Conservation (phyloP, 2,797 vertebrate species). For the Amblyraja radiata region DNA sequence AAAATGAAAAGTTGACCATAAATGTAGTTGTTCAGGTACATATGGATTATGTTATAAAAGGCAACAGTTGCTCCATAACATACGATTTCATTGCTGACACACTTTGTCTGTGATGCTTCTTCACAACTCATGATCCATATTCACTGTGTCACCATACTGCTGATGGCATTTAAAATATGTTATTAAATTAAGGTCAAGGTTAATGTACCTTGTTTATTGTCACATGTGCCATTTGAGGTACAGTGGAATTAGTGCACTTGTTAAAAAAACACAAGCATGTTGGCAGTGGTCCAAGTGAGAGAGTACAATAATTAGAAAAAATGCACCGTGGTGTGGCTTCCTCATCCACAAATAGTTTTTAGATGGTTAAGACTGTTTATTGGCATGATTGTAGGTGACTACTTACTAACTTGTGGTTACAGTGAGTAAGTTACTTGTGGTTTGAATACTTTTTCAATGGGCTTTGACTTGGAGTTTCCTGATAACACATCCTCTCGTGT, state of each 20-base stretch:
- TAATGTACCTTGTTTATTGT: too few relatives aligned
- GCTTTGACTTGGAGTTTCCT: slow-evolving; percentile 32
- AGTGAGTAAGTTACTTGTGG: slow-evolving; percentile 11
- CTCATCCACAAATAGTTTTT: slow-evolving; percentile 5
- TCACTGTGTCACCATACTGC: not conserved
- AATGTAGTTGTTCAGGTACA: not conserved
- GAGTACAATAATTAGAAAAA: slow-evolving; percentile 16
- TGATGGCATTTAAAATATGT: not conserved
- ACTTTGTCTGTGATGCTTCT: not conserved
- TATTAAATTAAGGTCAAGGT: not conserved
- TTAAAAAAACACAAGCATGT: slow-evolving; percentile 17
- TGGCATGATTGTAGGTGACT: slow-evolving; percentile 20
- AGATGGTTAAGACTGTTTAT: not conserved
- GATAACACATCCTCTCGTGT: slow-evolving; percentile 31
- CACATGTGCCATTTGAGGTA: too few relatives aligned
- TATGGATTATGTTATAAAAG: not conserved
- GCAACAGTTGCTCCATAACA: not conserved
- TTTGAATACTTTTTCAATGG: not conserved
- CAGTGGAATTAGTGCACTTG: not conserved
- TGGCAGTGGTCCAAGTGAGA: not conserved
- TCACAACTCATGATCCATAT: not conserved
- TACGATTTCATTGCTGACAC: not conserved
- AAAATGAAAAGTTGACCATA: not conserved
- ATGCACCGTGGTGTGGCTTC: not conserved
- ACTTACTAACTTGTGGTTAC: slow-evolving; percentile 8